Base-by-base conservation (phyloP, 2,113 vertebrate genomes). In the Furnarius figulus region DNA sequence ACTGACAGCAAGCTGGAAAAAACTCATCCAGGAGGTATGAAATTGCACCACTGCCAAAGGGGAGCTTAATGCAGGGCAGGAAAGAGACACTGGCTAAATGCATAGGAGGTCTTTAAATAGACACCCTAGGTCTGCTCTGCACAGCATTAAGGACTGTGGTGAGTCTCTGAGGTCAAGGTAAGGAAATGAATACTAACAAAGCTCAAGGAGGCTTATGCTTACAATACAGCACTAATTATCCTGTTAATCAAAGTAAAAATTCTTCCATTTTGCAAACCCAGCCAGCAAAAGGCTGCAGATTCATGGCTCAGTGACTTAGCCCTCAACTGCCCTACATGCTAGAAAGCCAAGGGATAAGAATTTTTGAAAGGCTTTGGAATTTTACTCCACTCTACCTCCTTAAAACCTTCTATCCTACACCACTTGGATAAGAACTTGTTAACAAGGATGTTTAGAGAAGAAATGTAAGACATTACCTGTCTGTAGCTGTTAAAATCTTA, bases 161-260 rank as follows among this genome's bases (percentile, higher is more conserved):
- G 22, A 77, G 39, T 46, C 74, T 80, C 88, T 33, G 67, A 92
- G 90, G 92, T 87, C 84, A 70, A 67, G 52, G 59, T 67, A 95
- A 83, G 85, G 85, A 95, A 90, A 91, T 40, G 39, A 77, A 63
- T 58, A 66, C 82, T 94, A 59, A 62, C 23, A 85, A 94, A 73
- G 61, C 52, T 87, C 87, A 84, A 35, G 63, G 66, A 91, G 71
- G 85, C 75, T 94, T 68, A 71, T 65, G 77, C 73, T 82, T 71
- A 89, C 71, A 70, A 83, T 44, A 75, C 16, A 92, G 30, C 63
- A 85, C 67, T 93, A 95, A 97, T 83, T 92, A 93, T 78, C 79
- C 73, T 68, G 72, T 87, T 94, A 96, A 92, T 94, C 73, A 93
- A 92, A 94, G 79, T 39, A 92, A 94, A 91, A 96, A 71, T 81